Percentiles rank a stretch among this genome's conserved stretches.
phyloP scores from a whole-genome alignment of 2,113 vertebrate species.

The Pseudorectes ferrugineus region DNA sequence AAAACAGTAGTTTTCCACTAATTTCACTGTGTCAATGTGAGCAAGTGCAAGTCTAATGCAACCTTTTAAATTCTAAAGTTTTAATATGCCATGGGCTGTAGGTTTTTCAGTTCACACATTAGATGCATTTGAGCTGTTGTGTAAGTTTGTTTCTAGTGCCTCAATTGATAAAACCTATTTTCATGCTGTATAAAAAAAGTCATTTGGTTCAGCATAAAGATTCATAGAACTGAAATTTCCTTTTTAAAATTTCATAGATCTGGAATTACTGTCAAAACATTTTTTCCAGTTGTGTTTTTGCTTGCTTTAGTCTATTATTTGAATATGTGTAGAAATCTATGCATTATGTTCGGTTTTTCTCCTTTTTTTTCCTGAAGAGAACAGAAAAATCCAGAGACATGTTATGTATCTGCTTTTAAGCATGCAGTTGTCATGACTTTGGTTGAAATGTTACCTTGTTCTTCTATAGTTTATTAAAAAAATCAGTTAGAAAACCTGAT shows the following conservation, averaged over 20 bases:
- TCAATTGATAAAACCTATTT: neutral
- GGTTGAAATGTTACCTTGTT: conserved; percentile 46
- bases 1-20: conserved; percentile 26
- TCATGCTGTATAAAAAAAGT: neutral
- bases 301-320: conserved; percentile 34
- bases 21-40: conserved; percentile 31
- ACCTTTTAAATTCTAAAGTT: neutral
- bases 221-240: neutral
- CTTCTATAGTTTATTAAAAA: conserved; percentile 66
- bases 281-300: neutral
- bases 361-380: neutral
- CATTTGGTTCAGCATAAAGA: neutral
- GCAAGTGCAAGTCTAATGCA: neutral
- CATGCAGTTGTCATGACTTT: conserved; percentile 45
- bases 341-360: neutral
- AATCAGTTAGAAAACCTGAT: conserved; percentile 29
- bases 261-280: neutral
- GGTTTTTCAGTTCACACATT: neutral
- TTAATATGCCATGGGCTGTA: neutral
- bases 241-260: neutral
- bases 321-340: conserved; percentile 13
- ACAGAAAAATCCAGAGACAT: neutral
- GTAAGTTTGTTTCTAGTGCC: conserved; percentile 30
- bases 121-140: neutral
- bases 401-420: conserved; percentile 46